Conservation (phyloP, 1,140 invertebrate species). For the Aphis craccivora region DNA sequence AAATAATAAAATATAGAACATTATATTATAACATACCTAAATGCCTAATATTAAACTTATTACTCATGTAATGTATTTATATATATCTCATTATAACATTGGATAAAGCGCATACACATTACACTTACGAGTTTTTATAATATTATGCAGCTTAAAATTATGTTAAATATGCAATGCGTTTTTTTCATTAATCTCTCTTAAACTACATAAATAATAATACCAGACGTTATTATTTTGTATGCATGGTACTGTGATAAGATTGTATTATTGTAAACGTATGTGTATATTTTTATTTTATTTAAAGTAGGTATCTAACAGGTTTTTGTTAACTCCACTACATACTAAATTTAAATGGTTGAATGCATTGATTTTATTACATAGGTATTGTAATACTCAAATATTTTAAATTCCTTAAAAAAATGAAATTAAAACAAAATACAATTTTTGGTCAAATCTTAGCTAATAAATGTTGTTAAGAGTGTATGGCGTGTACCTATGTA, state of each 20-base stretch:
- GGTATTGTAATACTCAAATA: too few species aligned
- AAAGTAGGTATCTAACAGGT: neutral
- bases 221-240: neutral
- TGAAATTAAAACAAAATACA: neutral
- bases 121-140: neutral
- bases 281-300: neutral
- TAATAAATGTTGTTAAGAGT: neutral
- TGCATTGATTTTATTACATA: neutral
- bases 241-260: neutral
- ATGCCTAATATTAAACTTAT: neutral
- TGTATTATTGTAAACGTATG: neutral
- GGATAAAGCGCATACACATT: neutral
- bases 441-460: neutral
- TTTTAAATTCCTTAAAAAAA: neutral
- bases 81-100: neutral
- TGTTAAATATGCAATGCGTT: neutral
- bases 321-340: neutral
- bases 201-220: neutral
- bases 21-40: neutral
- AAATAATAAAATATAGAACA: neutral
- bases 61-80: neutral
- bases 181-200: neutral
- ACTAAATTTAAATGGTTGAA: neutral
- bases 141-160: neutral
- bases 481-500: neutral